phyloP scores from a whole-genome alignment of 2,113 vertebrate genomes.

The Maccullochella peelii region DNA sequence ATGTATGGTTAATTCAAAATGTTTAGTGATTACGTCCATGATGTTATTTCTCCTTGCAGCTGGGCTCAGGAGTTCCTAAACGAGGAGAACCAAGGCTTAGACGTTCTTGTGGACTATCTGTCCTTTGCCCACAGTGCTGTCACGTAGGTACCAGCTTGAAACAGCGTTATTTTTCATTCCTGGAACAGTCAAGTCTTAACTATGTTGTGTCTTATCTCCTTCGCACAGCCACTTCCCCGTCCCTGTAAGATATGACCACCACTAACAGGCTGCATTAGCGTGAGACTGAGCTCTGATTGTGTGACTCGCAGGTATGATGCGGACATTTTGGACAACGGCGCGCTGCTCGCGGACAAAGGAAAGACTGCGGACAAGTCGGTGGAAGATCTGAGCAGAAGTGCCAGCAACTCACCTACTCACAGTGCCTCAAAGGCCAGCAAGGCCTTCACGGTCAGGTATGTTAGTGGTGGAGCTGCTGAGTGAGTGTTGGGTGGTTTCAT shows the following conservation, averaged over 20 bases:
- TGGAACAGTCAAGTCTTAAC: not conserved
- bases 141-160: slow-evolving; percentile 78
- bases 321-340: slow-evolving; percentile 86
- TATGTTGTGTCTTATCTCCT: not conserved
- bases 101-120: slow-evolving; percentile 94
- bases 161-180: not conserved
- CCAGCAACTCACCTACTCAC: slow-evolving; percentile 81
- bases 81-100: slow-evolving; percentile 92
- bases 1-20: too few species aligned
- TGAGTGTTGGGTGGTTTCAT: not conserved
- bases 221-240: not conserved
- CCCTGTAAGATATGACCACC: not conserved
- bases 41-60: slow-evolving; percentile 58
- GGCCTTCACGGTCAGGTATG: slow-evolving; percentile 87
- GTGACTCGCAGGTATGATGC: slow-evolving; percentile 84
- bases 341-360: slow-evolving; percentile 78
- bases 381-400: slow-evolving; percentile 88
- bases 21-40: too few species aligned
- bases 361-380: slow-evolving; percentile 84
- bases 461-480: not conserved
- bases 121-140: slow-evolving; percentile 89
- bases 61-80: slow-evolving; percentile 94
- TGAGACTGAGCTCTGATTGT: not conserved
- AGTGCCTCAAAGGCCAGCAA: slow-evolving; percentile 80
- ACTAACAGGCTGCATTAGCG: too few species aligned